Evolutionary conservation across 2,888 invertebrate species (phyloP), one percentile per base, ranked within the genome.

Genomic region (Noctua fimbriata): DNA sequence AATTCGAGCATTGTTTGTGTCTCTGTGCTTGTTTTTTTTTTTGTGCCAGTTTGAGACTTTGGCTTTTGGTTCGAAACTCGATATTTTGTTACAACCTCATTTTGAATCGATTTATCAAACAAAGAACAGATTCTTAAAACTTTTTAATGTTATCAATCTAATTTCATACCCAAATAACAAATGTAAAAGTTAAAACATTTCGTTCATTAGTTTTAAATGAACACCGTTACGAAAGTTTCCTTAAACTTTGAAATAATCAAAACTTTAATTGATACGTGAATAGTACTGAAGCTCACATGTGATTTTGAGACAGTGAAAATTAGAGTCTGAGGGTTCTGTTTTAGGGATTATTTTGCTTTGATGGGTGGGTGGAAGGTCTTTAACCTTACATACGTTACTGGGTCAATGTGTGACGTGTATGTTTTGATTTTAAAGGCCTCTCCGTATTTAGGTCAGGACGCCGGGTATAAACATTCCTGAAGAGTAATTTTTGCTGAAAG

Each of bases 321-420:
- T 85, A 73, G 44, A 66, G 91, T 89, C 69, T 92, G 65, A 7
- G 87, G n/a, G 0, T 0, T 1, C 14, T 72, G 55, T 67, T 28
- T 83, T 92, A 93, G 81, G 87, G 90, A 78, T 89, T 84, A 75
- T 77, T 90, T 89, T 89, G 84, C 75, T 85, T 72, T 84, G 86
- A 73, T 85, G 79, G 41, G 52, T 79, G 72, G 70, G 76, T 73
- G 75, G 87, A 81, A 92, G 94, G 94, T 93, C 92, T 89, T 94
- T 95, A 94, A 95, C 95, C 96, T 94, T 93, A 92, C 93, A 92
- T 93, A 92, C 90, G 92, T 90, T 93, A 94, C 91, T 94, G 88
- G 94, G 94, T 93, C 94, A 94, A 93, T 90, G 93, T 92, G 93
- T 94, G 91, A 90, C 81, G 89, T 81, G 89, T 92, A 87, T 93